phyloP scores from a whole-genome alignment of 2,888 invertebrate genomes.

The Craniophora ligustri region DNA sequence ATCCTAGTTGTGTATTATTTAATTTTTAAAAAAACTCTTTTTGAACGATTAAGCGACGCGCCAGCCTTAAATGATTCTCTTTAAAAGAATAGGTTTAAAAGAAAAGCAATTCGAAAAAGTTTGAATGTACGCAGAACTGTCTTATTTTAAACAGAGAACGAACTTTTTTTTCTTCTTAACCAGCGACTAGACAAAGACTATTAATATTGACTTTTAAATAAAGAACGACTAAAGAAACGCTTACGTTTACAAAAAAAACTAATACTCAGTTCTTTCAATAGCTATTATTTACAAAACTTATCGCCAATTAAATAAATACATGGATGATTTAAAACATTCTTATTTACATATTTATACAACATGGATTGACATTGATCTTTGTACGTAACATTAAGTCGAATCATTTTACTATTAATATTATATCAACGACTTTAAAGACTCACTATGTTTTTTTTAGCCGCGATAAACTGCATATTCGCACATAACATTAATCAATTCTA shows the following conservation, averaged over 20 bases:
- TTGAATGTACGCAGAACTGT: background rate
- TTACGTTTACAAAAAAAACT: conserved; percentile 54
- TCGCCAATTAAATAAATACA: conserved; percentile 74
- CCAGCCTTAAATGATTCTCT: background rate
- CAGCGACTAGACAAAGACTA: conserved; percentile 42
- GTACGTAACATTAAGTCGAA: conserved; percentile 79
- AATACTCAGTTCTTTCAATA: conserved; percentile 68
- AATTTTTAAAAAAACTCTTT: too few relatives aligned
- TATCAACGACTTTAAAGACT: conserved; percentile 25
- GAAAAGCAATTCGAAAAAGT: conserved; percentile 10
- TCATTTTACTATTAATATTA: conserved; percentile 42
- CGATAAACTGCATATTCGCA: background rate
- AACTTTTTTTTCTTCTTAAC: conserved; percentile 6
- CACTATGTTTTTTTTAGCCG: conserved; percentile 13
- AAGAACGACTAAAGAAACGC: conserved; percentile 14
- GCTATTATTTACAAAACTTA: conserved; percentile 80
- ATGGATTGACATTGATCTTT: conserved; percentile 81
- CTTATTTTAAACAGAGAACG: conserved; percentile 17
- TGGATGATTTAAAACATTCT: conserved; percentile 70
- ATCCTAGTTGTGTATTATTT: too few relatives aligned
- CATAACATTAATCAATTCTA: background rate
- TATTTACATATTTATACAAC: conserved; percentile 83
- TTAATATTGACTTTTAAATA: conserved; percentile 11
- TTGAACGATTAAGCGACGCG: too few relatives aligned
- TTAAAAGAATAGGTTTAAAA: conserved; percentile 29